These are phyloP conservation scores for Physocephala rufipes DNA, from an alignment of 2,888 invertebrate species.

Conservation along the genomic window DNA sequence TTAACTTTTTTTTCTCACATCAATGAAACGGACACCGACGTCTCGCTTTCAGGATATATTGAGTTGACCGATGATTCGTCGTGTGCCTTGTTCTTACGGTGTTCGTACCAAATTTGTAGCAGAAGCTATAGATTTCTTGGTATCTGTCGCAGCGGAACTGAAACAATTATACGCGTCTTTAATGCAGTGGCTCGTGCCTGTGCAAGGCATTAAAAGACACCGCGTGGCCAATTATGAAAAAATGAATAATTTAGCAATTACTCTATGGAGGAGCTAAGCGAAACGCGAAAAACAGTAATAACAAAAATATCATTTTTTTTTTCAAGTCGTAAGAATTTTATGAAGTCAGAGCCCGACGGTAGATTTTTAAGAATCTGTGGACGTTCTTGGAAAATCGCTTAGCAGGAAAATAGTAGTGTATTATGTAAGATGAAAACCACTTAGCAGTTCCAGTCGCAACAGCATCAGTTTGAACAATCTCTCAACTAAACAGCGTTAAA, in stretches of 20 bases:
- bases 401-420: too few relatives aligned
- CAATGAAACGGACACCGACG: slow-evolving; percentile 22
- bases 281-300: neutral
- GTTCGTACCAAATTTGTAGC: too few relatives aligned
- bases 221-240: slow-evolving; percentile 20
- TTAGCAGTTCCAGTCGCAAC: too few relatives aligned
- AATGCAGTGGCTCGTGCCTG: neutral
- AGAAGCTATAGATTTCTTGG: neutral
- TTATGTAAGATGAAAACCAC: too few relatives aligned
- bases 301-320: too few relatives aligned
- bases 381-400: neutral
- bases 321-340: neutral
- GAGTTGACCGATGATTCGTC: slow-evolving; percentile 25
- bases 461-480: too few relatives aligned
- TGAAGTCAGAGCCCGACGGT: neutral
- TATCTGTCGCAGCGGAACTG: neutral
- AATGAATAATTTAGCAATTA: neutral
- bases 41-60: slow-evolving; percentile 16
- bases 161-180: neutral
- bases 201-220: slow-evolving; percentile 11
- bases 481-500: too few relatives aligned
- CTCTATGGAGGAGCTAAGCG: neutral
- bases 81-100: slow-evolving; percentile 7
- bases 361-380: neutral
- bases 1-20: slow-evolving; percentile 7